These are phyloP conservation scores for Bursaphelenchus mucronatus DNA, from an alignment of 1,140 invertebrate species.

Conservation along the genomic window DNA sequence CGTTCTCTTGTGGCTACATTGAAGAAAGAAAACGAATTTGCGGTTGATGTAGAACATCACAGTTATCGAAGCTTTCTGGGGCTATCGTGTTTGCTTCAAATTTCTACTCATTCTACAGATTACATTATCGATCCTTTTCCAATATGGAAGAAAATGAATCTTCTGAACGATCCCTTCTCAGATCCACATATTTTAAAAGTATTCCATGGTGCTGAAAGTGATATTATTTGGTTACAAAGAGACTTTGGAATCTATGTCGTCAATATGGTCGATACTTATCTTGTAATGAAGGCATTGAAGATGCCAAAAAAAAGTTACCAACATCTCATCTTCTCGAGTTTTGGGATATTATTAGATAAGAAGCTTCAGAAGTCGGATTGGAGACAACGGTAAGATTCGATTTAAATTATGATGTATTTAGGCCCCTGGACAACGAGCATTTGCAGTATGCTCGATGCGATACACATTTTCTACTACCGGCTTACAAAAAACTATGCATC, in stretches of 20 bases:
- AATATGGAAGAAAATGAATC: conserved; percentile 75
- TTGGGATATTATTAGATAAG: conserved; percentile 77
- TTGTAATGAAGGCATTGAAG: conserved; percentile 71
- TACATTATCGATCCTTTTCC: conserved; percentile 84
- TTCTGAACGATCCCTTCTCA: conserved; percentile 85
- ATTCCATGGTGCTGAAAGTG: conserved; percentile 83
- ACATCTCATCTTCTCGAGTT: conserved; percentile 75
- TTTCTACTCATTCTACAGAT: conserved; percentile 79
- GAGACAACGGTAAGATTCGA: conserved; percentile 67
- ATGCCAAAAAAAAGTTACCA: conserved; percentile 72
- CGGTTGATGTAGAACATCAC: conserved; percentile 72
- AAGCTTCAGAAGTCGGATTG: conserved; percentile 89
- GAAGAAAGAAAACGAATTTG: conserved; percentile 70
- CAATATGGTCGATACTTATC: conserved; percentile 92
- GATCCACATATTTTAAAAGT: conserved; percentile 76
- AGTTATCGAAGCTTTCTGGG: conserved; percentile 62
- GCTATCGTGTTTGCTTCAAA: conserved; percentile 87
- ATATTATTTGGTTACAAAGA: conserved; percentile 88
- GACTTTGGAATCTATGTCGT: conserved; percentile 92
- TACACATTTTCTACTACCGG: conserved; percentile 88
- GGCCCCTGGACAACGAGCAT: conserved; percentile 79
- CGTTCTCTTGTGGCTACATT: conserved; percentile 70
- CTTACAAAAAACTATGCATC: conserved; percentile 78
- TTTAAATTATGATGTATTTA: conserved; percentile 45
- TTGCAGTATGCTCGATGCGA: conserved; percentile 84